Evolutionary conservation across 2,797 vertebrate species (phyloP).

Genomic region (Lerista edwardsae): DNA sequence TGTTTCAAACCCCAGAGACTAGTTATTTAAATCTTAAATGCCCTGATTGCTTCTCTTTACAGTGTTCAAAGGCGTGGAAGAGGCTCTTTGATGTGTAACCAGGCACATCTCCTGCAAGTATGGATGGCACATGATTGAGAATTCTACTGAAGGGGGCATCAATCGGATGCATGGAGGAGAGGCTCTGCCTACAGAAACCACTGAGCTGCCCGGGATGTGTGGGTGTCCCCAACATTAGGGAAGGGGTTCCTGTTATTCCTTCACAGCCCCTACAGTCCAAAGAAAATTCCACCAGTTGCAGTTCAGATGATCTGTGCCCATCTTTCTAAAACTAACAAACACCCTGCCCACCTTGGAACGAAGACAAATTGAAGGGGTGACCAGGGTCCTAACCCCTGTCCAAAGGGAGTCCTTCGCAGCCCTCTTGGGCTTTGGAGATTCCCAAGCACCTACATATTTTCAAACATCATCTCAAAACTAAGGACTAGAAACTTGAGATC

Average conservation of each 20-base stretch:
- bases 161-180: too few species aligned
- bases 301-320: background rate
- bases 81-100: background rate
- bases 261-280: background rate
- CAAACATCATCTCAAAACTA: background rate
- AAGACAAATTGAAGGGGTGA: background rate
- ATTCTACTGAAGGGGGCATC: too few species aligned
- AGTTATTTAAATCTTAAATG: background rate
- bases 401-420: too few species aligned
- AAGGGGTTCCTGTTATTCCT: too few species aligned
- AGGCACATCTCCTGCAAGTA: too few species aligned
- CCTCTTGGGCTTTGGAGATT: background rate
- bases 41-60: too few species aligned
- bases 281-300: background rate
- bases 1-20: background rate
- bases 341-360: background rate
- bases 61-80: too few species aligned
- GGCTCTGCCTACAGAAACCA: too few species aligned
- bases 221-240: too few species aligned
- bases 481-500: background rate
- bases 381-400: too few species aligned
- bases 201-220: too few species aligned
- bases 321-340: background rate
- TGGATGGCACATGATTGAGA: too few species aligned
- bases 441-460: background rate